Base-by-base conservation (phyloP, 1,140 invertebrate species). In the Ceratina australensis region DNA sequence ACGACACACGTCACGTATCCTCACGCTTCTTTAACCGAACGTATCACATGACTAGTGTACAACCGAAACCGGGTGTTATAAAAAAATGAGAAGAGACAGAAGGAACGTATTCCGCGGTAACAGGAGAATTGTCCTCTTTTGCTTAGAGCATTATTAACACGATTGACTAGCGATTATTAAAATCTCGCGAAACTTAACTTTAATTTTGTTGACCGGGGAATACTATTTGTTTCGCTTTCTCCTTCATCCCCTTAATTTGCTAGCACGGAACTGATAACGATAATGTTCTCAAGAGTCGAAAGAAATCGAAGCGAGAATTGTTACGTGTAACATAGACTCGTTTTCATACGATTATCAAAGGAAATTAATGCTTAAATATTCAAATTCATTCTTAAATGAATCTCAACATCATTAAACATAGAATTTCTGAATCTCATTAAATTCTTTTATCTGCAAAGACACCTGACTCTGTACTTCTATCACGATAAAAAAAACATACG, bases 91-190 rank as follows among this genome's bases (percentile, higher is more conserved):
- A 54, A 54, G 13, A 54, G 16, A 54, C n/a, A 54, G n/a, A 54
- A 54, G 16, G 52, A 16, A n/a, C 52, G 52, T 54, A 18, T 54
- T 13, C 52, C 4, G 16, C 52, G 16, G 52, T 54, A 42, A 42
- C 33, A 10, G 10, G 33, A 42, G 33, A 42, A 42, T 42, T 42
- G 33, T 28, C 7, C 24, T 26, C 64, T 1, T 3, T 59, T 20
- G 1, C 28, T 66, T 42, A 60, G 12, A 24, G 60, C 68, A 26
- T 42, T 59, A 67, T 54, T 82, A 82, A 82, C 28, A 75, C 66
- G 61, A 82, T 56, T 83, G 80, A 83, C 80, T 83, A 83, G 80
- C 63, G 20, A 67, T 79, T 83, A 79, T 61, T 82, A 79, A 82
- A 83, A 75, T 82, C 69, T 83, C 42, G 24, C 50, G 47, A 72